Base-by-base conservation (phyloP, 2,113 vertebrate genomes). In the Myotis davidii region DNA sequence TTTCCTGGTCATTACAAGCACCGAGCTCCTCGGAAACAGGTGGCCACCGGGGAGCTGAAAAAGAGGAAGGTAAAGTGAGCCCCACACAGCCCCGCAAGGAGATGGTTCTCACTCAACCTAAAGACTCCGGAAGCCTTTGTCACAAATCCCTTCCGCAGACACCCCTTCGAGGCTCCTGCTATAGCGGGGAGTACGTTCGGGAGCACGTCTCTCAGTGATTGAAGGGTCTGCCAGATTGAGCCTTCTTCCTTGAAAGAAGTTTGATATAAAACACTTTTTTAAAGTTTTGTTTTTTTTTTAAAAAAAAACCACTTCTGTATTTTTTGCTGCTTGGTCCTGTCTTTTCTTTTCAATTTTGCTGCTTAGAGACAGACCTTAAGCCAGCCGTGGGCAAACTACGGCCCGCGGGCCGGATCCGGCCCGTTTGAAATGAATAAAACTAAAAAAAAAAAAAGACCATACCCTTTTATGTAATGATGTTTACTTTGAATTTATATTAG, bases 21-120 rank as follows among this genome's bases (percentile, higher is more conserved):
- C 9, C 29, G 65, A 94, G 45, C 70, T 94, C 84, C 88, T 94
- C 25, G 4, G 93, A 56, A 88, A 85, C 69, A 88, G 76, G 48
- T 42, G 83, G 59, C 69, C 56, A 0, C 0, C 77, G 85, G 74
- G 96, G 39, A 64, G 88, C 39, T 72, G 69, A 92, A 52, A 93
- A 93, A 96, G 94, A 81, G 91, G 94, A 96, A 97, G 89, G 37
- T 65, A 52, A 76, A 69, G 42, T 2, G 0, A 87, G 83, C 65
- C 18, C 59, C 67, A 73, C 9, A 37, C 25, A 39, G 74, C 20
- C 78, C 61, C 32, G 13, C 10, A 45, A 70, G 25, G 39, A 92
- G 76, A 83, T 72, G 21, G 34, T n/a, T 42, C 32, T 90, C 87
- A 69, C 32, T 90, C 87, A 69, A 32, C 39, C 54, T 8, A 25